Evolutionary conservation across 2,888 invertebrate species (phyloP).

Genomic region (Eristalis tenax): DNA sequence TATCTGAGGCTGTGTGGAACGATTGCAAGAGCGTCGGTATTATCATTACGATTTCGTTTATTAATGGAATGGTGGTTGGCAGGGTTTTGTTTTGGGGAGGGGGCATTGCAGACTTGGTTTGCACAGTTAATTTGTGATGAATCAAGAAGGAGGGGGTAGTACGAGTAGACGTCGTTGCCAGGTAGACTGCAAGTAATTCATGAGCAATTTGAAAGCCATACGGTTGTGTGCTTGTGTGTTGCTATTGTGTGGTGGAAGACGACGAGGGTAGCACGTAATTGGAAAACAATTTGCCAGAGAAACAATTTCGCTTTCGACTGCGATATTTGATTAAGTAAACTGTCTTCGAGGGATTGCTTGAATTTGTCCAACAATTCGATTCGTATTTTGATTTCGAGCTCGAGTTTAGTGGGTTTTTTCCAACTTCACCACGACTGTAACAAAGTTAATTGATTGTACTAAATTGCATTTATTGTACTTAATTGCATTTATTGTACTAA

Average conservation of each 20-base stretch:
- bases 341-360: neutral
- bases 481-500: no score
- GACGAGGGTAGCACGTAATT: neutral
- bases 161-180: neutral
- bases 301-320: neutral
- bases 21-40: slow-evolving; percentile 23
- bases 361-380: neutral
- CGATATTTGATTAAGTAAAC: neutral
- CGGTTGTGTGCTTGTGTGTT: no score
- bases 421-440: no score
- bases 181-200: slow-evolving; percentile 3
- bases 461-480: no score
- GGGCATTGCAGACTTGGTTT: neutral
- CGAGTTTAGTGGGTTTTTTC: no score
- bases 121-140: slow-evolving; percentile 11
- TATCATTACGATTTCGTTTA: slow-evolving; percentile 41
- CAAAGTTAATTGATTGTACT: no score
- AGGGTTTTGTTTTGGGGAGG: neutral
- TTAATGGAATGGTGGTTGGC: slow-evolving; percentile 37
- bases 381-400: no score
- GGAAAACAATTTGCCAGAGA: neutral
- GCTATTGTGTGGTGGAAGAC: neutral
- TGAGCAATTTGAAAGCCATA: neutral
- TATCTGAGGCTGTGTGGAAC: neutral
- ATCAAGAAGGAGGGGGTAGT: neutral